A percentile compares a stretch with the other conserved stretches of the same genome.
Evolutionary conservation across 2,113 vertebrate species (phyloP).

Genomic region (Mastomys coucha): DNA sequence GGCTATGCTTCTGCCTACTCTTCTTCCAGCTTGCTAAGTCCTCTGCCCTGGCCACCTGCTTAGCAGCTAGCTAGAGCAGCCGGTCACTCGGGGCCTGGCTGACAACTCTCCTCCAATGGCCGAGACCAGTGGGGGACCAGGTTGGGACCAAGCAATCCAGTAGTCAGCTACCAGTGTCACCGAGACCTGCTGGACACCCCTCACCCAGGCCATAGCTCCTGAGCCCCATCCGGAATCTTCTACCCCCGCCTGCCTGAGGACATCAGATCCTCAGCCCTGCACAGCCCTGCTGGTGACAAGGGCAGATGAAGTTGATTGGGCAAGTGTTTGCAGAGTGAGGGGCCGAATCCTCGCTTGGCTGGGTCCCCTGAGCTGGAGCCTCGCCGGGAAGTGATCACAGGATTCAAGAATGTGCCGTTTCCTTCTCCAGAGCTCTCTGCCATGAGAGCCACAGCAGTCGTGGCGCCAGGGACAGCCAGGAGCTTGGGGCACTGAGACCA

Average conservation of each 20-base stretch:
- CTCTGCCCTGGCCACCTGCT: not conserved
- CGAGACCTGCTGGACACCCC: not conserved
- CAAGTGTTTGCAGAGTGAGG: not conserved
- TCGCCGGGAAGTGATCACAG: conserved; percentile 54
- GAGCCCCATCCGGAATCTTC: not conserved
- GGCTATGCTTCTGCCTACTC: too few relatives aligned
- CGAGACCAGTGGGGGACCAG: not conserved
- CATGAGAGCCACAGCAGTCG: not conserved
- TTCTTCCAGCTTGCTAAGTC: not conserved
- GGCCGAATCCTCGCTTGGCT: conserved; percentile 53
- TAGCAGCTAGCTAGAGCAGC: too few relatives aligned
- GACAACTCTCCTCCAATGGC: not conserved
- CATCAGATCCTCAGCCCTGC: not conserved
- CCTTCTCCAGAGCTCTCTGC: not conserved
- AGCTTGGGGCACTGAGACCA: not conserved
- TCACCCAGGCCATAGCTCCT: not conserved
- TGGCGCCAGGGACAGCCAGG: not conserved
- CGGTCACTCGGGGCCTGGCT: too few relatives aligned
- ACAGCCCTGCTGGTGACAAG: not conserved
- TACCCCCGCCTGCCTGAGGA: not conserved
- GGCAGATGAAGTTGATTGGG: not conserved
- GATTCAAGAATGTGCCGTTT: conserved; percentile 47
- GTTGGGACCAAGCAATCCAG: not conserved
- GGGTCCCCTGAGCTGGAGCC: not conserved
- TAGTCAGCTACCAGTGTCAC: not conserved